Evolutionary conservation across 2,888 invertebrate species (phyloP), one percentile per base, ranked within the genome.

Genomic region (Timandra comae): DNA sequence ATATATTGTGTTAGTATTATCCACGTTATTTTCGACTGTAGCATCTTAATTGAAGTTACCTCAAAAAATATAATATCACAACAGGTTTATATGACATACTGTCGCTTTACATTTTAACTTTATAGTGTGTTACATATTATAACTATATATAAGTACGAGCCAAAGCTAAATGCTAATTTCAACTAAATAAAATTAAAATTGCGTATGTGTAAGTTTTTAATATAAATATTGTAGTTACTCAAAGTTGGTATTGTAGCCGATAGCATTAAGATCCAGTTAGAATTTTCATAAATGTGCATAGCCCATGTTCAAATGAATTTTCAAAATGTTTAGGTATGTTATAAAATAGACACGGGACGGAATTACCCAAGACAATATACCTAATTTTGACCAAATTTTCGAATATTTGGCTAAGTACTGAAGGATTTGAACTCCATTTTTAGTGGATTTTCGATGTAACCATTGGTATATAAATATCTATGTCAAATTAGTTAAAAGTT

Each of bases 401-500:
- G 70, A 76, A 75, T 79, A 67, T 77, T 80, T 80, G 77, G 77
- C 71, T 69, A 69, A 62, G 61, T 64, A 60, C 60, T 57, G 55
- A 57, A 39, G 23, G 38, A 65, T 72, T 67, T 58, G 59, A 63
- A 63, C 65, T 69, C 58, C 61, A 65, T 63, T 56, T n/a, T 64
- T 73, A 66, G 60, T 64, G 58, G 41, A 59, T 66, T 64, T 66
- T 64, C 49, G 50, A 59, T 61, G 62, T 73, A 71, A 63, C 66
- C 59, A 38, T 40, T 45, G 30, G 31, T 64, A 63, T 60, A 46
- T n/a, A n/a, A n/a, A n/a, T 51, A 56, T 63, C 52, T 63, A 72
- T 74, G 78, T 80, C 77, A 75, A 75, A 79, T 75, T 76, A 77
- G 72, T 62, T 69, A 60, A 62, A 63, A 60, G 65, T 67, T 70